These are phyloP conservation scores for Vannuccia rotundouncinata DNA, from an alignment of 2,888 invertebrate species.

Conservation along the genomic window DNA sequence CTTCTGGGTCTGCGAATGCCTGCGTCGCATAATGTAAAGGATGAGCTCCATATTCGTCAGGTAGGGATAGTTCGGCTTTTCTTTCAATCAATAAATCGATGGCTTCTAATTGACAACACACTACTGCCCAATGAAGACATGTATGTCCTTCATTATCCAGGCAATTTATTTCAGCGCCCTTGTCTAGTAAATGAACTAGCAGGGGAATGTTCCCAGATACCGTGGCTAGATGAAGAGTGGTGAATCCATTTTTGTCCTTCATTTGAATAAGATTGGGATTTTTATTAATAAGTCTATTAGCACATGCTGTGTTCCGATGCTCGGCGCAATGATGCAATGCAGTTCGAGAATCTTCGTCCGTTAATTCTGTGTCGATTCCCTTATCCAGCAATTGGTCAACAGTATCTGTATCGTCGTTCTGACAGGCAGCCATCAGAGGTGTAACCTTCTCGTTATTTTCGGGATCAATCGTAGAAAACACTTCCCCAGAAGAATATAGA, in stretches of 20 bases:
- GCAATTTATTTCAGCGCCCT: constrained; percentile 79
- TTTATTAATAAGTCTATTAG: constrained; percentile 66
- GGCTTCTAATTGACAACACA: constrained; percentile 85
- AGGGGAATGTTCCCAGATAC: constrained; percentile 50
- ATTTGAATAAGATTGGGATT: constrained; percentile 63
- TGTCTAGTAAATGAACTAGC: constrained; percentile 73
- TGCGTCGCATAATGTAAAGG: constrained; percentile 95
- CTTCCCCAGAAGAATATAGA: constrained; percentile 31
- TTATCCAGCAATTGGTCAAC: constrained; percentile 46
- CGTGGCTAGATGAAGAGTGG: constrained; percentile 86
- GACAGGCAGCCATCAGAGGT: constrained; percentile 48
- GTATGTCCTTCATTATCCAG: constrained; percentile 89
- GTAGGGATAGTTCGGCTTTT: constrained; percentile 77
- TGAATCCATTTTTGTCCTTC: constrained; percentile 76
- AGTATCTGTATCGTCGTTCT: constrained; percentile 47
- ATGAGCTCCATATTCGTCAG: constrained; percentile 87
- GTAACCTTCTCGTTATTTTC: constrained; percentile 46
- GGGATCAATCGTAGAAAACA: constrained; percentile 42
- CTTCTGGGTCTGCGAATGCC: constrained; percentile 66
- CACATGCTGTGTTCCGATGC: constrained; percentile 64
- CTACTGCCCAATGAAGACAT: constrained; percentile 91
- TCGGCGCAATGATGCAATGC: constrained; percentile 88
- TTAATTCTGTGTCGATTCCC: constrained; percentile 42
- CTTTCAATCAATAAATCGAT: constrained; percentile 72
- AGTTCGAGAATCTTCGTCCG: constrained; percentile 57